phyloP scores from a whole-genome alignment of 2,797 vertebrate species.

The Trachops cirrhosus region DNA sequence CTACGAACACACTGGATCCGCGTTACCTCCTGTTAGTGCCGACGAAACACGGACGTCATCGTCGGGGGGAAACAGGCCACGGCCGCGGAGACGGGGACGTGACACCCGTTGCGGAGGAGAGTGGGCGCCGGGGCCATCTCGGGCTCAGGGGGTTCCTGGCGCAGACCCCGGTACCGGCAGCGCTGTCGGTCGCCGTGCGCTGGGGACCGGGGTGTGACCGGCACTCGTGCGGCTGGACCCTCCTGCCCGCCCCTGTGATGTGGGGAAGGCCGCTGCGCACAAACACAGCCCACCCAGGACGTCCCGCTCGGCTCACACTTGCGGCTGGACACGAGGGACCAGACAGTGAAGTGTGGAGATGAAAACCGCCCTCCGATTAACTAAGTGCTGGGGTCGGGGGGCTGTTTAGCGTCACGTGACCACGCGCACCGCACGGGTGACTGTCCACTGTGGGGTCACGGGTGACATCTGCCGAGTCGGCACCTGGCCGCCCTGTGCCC shows the following conservation, averaged over 20 bases:
- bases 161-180: too few species aligned
- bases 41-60: conserved; percentile 80
- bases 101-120: too few species aligned
- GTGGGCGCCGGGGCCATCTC: too few species aligned
- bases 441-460: not conserved
- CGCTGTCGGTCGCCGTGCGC: rapidly evolving
- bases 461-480: not conserved
- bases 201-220: too few species aligned
- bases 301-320: not conserved
- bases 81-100: too few species aligned
- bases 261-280: not conserved
- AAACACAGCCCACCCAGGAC: not conserved
- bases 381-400: not conserved
- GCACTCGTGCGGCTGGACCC: too few species aligned
- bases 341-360: not conserved
- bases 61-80: not conserved
- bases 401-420: not conserved
- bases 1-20: conserved; percentile 52
- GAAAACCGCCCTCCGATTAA: not conserved
- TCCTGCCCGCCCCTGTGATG: not conserved
- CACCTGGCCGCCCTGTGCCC: not conserved
- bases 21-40: conserved; percentile 75
- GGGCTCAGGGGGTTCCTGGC: too few species aligned
- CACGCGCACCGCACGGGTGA: not conserved
- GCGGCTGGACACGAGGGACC: not conserved